Percentiles rank a stretch among this genome's conserved stretches.
phyloP scores from a whole-genome alignment of 2,113 vertebrate species.

The Ancistrus triradiatus region DNA sequence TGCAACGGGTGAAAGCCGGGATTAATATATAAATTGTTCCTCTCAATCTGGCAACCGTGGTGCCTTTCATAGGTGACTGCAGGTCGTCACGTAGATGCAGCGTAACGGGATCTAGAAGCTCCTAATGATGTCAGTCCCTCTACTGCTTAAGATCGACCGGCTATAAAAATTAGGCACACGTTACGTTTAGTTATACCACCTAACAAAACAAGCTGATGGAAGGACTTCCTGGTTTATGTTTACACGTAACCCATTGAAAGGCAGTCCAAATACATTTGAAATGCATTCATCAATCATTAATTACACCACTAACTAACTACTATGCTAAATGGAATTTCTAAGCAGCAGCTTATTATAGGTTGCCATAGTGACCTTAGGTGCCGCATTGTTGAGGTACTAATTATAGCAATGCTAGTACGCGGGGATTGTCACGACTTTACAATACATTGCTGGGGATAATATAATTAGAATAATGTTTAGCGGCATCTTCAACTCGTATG shows the following conservation, averaged over 20 bases:
- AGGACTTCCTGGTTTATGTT: conserved; percentile 26
- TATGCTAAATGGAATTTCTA: not conserved
- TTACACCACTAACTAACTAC: too few relatives aligned
- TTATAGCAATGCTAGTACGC: not conserved
- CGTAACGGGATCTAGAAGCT: not conserved
- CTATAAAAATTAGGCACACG: not conserved
- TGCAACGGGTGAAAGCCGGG: too few relatives aligned
- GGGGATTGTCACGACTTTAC: not conserved
- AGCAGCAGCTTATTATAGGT: not conserved
- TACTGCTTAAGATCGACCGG: not conserved
- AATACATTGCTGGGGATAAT: not conserved
- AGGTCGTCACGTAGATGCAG: not conserved
- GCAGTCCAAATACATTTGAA: too few relatives aligned
- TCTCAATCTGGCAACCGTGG: too few relatives aligned
- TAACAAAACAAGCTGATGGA: not conserved
- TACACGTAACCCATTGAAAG: not conserved
- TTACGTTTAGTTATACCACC: not conserved
- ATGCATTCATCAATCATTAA: too few relatives aligned
- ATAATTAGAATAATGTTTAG: too few relatives aligned
- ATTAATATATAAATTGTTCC: too few relatives aligned
- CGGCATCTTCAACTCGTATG: too few relatives aligned
- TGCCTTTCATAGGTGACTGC: not conserved
- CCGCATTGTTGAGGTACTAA: not conserved
- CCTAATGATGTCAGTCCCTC: not conserved
- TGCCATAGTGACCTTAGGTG: not conserved